These are phyloP conservation scores for Megaceryle torquata DNA, from an alignment of 2,113 vertebrate genomes.

Conservation along the genomic window DNA sequence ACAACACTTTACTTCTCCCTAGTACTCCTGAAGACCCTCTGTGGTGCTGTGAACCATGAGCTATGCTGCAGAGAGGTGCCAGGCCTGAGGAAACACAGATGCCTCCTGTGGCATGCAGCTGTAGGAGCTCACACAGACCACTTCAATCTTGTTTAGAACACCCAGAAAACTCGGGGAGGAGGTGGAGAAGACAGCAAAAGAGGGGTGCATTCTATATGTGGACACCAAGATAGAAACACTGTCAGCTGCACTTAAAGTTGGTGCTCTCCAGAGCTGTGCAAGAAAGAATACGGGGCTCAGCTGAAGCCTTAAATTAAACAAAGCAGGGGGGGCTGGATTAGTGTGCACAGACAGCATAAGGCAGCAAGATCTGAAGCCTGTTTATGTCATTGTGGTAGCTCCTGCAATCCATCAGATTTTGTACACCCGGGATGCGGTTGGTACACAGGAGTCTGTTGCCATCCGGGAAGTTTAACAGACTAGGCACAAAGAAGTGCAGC, in stretches of 20 bases:
- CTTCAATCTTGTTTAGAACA: not conserved
- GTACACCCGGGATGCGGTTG: not conserved
- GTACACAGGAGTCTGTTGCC: not conserved
- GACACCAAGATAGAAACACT: not conserved
- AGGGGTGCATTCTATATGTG: not conserved
- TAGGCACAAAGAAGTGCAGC: not conserved
- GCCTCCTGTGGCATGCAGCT: not conserved
- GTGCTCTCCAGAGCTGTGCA: slow-evolving; percentile 24
- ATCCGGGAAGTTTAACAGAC: not conserved
- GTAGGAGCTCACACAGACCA: not conserved
- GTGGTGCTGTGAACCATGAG: not conserved
- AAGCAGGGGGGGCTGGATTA: slow-evolving; percentile 33
- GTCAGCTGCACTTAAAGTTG: slow-evolving; percentile 28
- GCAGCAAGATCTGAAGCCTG: not conserved
- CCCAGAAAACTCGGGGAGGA: not conserved
- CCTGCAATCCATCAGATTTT: not conserved
- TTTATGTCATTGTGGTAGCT: slow-evolving; percentile 7
- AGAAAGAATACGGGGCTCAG: not conserved
- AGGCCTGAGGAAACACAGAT: slow-evolving; percentile 4
- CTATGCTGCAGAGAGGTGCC: not conserved
- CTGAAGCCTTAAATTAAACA: slow-evolving; percentile 41
- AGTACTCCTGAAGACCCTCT: not conserved
- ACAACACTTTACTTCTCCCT: not conserved
- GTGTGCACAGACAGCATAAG: not conserved
- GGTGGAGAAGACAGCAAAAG: not conserved